Base-by-base conservation (phyloP, 2,113 vertebrate genomes). In the Thomomys bottae region DNA sequence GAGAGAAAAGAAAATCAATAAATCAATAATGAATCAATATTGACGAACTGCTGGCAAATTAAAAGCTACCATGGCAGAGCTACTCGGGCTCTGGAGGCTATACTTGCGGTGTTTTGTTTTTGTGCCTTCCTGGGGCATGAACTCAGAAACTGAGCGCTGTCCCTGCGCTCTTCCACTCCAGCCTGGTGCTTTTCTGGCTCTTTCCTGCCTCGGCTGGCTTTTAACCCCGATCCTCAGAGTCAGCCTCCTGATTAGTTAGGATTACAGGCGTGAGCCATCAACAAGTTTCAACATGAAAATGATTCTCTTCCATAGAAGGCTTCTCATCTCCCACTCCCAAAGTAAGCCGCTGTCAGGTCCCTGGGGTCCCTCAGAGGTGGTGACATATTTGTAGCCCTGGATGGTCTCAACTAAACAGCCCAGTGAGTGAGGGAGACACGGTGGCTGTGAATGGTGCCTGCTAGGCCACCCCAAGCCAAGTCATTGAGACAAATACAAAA, bases 401-500 rank as follows among this genome's bases (percentile, higher is more conserved):
- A 18, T 0, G 8, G 24, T 24, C 59, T 61, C 59, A 61, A 61
- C 5, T 67, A 89, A n/a, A 86, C 86, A 94, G 0, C 42, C 67
- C 0, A 54, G 14, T 23, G 49, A 2, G 75, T n/a, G 71, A 40
- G 82, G 0, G 42, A 84, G 59, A 1, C 24, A 91, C 84, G 30
- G 11, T 71, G 12, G 0, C 40, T 0, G 85, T 89, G 49, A 84
- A 63, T 23, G 45, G 59, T 63, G 59, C 34, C 20, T 54, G 54
- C 87, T 1, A 45, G 78, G 85, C 89, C 94, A 88, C 1, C 15
- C 2, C 36, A 92, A 78, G 68, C 89, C 42, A 24, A 59, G 84
- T 66, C 63, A 15, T 2, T 30, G n/a, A 81, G 83, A 95, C 34
- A 84, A 93, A 95, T 0, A 59, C 17, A 67, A 91, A 88, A 78